Percentiles rank a stretch among this genome's conserved stretches.
phyloP scores from a whole-genome alignment of 2,113 vertebrate genomes.

The Apeltes quadracus region DNA sequence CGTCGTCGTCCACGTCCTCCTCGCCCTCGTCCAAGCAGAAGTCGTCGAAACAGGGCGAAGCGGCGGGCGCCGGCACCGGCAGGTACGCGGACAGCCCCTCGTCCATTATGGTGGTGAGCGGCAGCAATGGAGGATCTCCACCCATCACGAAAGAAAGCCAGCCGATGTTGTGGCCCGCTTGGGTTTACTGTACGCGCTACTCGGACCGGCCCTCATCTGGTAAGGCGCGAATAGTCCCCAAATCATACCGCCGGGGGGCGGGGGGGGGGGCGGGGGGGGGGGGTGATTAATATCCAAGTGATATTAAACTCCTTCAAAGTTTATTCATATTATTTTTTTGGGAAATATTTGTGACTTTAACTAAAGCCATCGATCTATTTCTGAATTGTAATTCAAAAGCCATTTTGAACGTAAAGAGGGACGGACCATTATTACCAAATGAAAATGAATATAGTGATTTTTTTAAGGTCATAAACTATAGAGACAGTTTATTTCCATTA shows the following conservation, averaged over 20 bases:
- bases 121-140: slow-evolving; percentile 81
- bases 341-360: neutral
- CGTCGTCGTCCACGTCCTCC: slow-evolving; percentile 74
- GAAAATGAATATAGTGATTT: neutral
- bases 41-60: slow-evolving; percentile 79
- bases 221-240: slow-evolving; percentile 84
- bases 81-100: slow-evolving; percentile 87
- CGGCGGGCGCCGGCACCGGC: slow-evolving; percentile 80
- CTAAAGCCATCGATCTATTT: neutral
- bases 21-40: slow-evolving; percentile 79
- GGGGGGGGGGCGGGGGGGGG: too few relatives aligned
- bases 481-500: neutral
- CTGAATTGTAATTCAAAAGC: too few relatives aligned
- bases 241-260: slow-evolving; percentile 5
- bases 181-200: slow-evolving; percentile 98
- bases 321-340: neutral
- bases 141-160: slow-evolving; percentile 81
- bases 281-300: too few relatives aligned
- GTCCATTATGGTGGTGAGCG: slow-evolving; percentile 86
- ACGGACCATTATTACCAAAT: neutral
- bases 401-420: neutral
- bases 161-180: slow-evolving; percentile 93
- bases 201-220: slow-evolving; percentile 98
- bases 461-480: neutral
- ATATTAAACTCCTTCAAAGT: neutral